phyloP scores from a whole-genome alignment of 2,113 vertebrate genomes.

The Syngnathoides biaculeatus region DNA sequence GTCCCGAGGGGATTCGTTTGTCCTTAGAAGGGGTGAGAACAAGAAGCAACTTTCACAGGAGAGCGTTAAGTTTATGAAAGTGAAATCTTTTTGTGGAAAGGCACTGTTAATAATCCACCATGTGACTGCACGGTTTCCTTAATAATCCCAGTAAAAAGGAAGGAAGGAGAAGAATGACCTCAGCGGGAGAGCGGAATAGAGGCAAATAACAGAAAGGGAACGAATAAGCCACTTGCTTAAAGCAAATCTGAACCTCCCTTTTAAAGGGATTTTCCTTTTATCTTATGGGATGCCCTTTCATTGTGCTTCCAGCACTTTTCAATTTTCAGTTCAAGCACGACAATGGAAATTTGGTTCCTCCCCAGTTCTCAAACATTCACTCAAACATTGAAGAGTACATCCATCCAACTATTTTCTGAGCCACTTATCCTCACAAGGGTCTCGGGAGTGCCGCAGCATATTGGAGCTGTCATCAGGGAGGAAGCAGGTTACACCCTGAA shows the following conservation, averaged over 20 bases:
- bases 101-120: constrained; percentile 28
- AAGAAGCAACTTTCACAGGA: constrained; percentile 14
- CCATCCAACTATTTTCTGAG: too few species aligned
- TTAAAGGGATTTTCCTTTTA: neutral
- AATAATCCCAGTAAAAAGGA: constrained; percentile 12
- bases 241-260: neutral
- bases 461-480: too few species aligned
- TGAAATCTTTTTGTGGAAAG: constrained; percentile 4
- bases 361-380: too few species aligned
- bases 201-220: constrained; percentile 2
- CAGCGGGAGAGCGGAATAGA: neutral
- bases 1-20: constrained; percentile 23
- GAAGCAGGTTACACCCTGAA: too few species aligned
- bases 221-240: neutral
- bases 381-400: too few species aligned
- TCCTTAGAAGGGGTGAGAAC: constrained; percentile 7
- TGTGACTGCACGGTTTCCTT: constrained; percentile 38
- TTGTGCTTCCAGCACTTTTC: neutral
- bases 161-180: constrained; percentile 19
- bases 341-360: too few species aligned
- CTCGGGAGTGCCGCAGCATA: too few species aligned
- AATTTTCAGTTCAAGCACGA: neutral
- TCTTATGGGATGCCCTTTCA: rapidly evolving
- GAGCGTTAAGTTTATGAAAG: neutral
- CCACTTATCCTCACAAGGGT: too few species aligned